Percentiles rank a stretch among this genome's conserved stretches.
Conservation (phyloP, 2,888 invertebrate species). For the Hedya salicella region DNA sequence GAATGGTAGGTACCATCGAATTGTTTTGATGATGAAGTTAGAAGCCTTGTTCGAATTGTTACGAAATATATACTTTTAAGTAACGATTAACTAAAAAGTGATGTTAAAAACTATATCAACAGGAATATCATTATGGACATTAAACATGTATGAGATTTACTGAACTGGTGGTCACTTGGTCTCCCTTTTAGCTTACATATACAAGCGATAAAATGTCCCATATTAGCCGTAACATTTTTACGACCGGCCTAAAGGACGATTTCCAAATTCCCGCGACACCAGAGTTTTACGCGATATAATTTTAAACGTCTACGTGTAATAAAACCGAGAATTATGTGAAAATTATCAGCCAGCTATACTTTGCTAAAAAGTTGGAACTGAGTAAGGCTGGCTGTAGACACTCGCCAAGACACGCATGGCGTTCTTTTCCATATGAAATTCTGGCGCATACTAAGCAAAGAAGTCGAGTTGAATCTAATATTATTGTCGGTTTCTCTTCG, state of each 20-base stretch:
- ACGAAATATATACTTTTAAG: no score
- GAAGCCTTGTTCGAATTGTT: no score
- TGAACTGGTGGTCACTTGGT: neutral
- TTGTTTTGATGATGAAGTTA: no score
- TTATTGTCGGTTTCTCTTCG: no score
- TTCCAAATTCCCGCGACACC: constrained; percentile 39
- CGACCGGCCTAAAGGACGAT: constrained; percentile 31
- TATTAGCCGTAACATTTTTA: constrained; percentile 24
- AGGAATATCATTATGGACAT: no score
- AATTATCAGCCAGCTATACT: constrained; percentile 26
- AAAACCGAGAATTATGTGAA: constrained; percentile 40
- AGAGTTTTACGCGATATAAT: constrained; percentile 31
- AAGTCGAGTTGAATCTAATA: no score
- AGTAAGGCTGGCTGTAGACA: neutral
- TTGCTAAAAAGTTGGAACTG: neutral
- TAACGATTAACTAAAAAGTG: no score
- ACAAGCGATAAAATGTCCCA: constrained; percentile 21
- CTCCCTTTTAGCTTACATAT: no score
- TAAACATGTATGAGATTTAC: neutral
- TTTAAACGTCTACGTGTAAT: constrained; percentile 39
- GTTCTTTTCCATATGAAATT: neutral
- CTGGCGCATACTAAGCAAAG: no score
- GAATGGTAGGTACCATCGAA: no score
- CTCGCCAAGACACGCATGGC: neutral
- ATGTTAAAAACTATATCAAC: no score